phyloP scores from a whole-genome alignment of 2,888 invertebrate species.

The Brachyopa scutellaris region DNA sequence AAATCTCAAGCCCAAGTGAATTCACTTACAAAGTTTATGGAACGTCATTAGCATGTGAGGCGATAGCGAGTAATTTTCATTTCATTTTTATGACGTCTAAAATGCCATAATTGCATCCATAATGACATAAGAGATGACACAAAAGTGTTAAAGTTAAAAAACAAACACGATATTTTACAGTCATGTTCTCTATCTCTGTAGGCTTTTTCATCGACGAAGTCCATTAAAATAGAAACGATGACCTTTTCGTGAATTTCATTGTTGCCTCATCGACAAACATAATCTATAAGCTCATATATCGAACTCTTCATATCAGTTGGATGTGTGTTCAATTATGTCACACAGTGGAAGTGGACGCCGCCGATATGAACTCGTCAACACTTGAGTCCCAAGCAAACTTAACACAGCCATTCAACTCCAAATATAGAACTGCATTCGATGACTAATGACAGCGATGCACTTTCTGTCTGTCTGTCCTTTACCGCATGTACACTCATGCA shows the following conservation, averaged over 20 bases:
- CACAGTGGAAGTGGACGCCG: background rate
- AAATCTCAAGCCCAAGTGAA: too few relatives aligned
- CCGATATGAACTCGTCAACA: background rate
- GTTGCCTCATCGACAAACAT: background rate
- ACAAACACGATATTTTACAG: background rate
- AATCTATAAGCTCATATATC: background rate
- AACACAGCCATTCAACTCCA: conserved; percentile 15
- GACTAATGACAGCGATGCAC: conserved; percentile 39
- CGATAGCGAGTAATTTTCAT: background rate
- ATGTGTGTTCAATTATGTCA: background rate
- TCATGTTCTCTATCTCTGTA: too few relatives aligned
- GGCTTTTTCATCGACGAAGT: too few relatives aligned
- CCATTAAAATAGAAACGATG: background rate
- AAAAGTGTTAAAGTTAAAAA: background rate
- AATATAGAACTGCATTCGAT: conserved; percentile 41
- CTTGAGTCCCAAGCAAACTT: too few relatives aligned
- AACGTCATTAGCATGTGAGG: too few relatives aligned
- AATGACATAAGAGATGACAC: background rate
- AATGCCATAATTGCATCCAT: too few relatives aligned
- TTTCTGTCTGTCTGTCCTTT: conserved; percentile 8
- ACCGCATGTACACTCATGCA: background rate
- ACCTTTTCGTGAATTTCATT: background rate
- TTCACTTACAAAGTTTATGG: too few relatives aligned
- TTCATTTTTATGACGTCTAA: background rate
- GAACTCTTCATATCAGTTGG: background rate